Conservation (phyloP, 2,888 invertebrate species). For the Euzetes globulus region DNA sequence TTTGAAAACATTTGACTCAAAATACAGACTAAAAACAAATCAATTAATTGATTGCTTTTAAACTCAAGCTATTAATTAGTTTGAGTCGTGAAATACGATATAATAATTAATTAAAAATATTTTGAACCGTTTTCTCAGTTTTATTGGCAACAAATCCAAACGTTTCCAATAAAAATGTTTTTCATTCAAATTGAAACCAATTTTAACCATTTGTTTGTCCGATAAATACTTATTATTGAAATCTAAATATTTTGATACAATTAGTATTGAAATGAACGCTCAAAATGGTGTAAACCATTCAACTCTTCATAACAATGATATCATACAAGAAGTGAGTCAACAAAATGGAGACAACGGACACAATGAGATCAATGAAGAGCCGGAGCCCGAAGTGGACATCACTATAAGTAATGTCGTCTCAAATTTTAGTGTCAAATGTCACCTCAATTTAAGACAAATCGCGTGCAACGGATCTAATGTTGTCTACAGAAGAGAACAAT, state of each 20-base stretch:
- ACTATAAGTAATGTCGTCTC: slow-evolving; percentile 96
- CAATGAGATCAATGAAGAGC: slow-evolving; percentile 29
- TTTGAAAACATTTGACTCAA: background rate
- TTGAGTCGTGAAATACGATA: too few species aligned
- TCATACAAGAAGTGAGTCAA: background rate
- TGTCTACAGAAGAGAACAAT: slow-evolving; percentile 87
- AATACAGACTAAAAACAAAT: too few species aligned
- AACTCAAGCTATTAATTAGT: too few species aligned
- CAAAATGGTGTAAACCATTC: slow-evolving; percentile 12
- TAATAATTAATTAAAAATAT: background rate
- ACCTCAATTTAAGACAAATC: slow-evolving; percentile 86
- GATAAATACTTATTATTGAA: background rate
- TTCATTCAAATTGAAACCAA: background rate
- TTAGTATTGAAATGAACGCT: background rate
- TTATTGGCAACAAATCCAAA: background rate
- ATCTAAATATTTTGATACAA: background rate
- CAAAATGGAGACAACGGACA: slow-evolving; percentile 1
- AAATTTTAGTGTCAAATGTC: slow-evolving; percentile 92
- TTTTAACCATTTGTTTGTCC: background rate
- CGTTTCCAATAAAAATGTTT: background rate
- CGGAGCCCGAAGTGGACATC: slow-evolving; percentile 61
- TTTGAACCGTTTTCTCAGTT: background rate
- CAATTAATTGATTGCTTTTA: too few species aligned
- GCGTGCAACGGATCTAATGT: slow-evolving; percentile 88
- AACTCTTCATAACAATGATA: background rate